phyloP scores from a whole-genome alignment of 53 echinoderm and acorn worm genomes.

The Zoroaster sp. region DNA sequence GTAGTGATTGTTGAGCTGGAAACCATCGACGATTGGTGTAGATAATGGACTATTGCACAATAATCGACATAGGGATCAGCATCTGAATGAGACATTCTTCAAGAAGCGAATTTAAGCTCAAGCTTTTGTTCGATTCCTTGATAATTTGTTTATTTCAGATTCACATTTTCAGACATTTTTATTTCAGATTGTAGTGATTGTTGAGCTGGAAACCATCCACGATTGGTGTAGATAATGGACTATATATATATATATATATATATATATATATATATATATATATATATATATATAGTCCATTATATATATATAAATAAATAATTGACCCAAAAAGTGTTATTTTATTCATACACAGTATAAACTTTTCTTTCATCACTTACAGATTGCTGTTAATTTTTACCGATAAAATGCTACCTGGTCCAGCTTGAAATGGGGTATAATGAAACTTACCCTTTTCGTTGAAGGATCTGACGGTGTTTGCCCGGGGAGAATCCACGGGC shows the following conservation, averaged over 20 bases:
- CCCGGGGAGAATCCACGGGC: slow-evolving; percentile 20
- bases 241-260: no score
- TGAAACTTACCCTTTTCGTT: slow-evolving; percentile 57
- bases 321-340: not conserved
- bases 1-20: not conserved
- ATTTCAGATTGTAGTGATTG: no score
- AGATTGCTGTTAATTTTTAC: not conserved
- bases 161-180: not conserved
- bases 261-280: no score
- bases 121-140: no score
- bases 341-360: not conserved
- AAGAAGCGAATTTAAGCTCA: not conserved
- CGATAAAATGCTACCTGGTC: not conserved
- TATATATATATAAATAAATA: no score
- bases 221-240: no score
- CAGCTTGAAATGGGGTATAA: not conserved
- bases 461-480: slow-evolving; percentile 70
- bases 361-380: not conserved
- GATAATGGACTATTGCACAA: not conserved
- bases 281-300: no score
- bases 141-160: no score
- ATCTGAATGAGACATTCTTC: not conserved
- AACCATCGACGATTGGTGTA: not conserved
- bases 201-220: no score
- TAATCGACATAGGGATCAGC: not conserved